Conservation (phyloP, 2,888 invertebrate species). For the Podabrus alpinus region DNA sequence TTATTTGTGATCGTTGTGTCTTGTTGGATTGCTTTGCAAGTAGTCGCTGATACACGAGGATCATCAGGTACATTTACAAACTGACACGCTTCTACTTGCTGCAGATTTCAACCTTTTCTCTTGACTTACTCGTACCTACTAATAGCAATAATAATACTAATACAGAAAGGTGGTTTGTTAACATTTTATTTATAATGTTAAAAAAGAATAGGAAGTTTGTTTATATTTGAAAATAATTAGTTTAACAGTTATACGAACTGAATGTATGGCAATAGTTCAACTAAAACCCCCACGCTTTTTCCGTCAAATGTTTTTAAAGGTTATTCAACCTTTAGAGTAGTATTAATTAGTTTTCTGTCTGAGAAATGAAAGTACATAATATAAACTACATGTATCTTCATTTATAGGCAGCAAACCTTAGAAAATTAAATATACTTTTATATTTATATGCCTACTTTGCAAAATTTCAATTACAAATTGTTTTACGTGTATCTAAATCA, state of each 20-base stretch:
- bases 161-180: not conserved
- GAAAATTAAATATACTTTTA: not conserved
- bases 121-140: not conserved
- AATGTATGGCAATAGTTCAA: constrained; percentile 15
- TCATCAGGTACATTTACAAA: constrained; percentile 36
- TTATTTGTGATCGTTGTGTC: constrained; percentile 38
- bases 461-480: not conserved
- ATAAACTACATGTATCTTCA: too few relatives aligned
- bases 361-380: not conserved
- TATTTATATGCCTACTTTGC: not conserved
- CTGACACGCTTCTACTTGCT: not conserved
- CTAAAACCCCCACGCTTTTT: constrained; percentile 11
- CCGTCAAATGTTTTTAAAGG: constrained; percentile 18
- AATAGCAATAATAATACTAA: not conserved
- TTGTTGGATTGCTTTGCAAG: constrained; percentile 43
- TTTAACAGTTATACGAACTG: constrained; percentile 2
- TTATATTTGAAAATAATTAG: constrained; percentile 8
- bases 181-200: constrained; percentile 26
- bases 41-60: constrained; percentile 43
- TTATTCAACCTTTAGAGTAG: constrained; percentile 15
- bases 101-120: not conserved
- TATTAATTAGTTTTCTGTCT: constrained; percentile 12
- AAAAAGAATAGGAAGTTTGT: not conserved
- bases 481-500: not conserved
- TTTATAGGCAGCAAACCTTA: not conserved